Evolutionary conservation across 2,888 invertebrate genomes (phyloP).

Genomic region (Rotaria magnacalcarata): DNA sequence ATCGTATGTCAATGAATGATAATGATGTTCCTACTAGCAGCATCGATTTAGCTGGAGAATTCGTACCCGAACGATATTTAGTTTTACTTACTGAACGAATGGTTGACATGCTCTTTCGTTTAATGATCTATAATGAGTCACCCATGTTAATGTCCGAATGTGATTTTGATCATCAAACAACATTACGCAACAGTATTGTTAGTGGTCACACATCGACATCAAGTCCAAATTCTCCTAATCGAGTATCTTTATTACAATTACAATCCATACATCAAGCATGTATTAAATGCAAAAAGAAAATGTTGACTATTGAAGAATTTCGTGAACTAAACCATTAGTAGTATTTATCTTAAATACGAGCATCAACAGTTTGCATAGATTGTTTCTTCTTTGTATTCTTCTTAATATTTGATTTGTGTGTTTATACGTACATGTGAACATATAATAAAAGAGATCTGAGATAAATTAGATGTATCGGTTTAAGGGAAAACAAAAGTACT

Average conservation of each 20-base stretch:
- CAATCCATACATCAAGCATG: neutral
- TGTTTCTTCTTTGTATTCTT: too few species aligned
- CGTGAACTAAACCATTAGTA: neutral
- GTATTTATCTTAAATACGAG: neutral
- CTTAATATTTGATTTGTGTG: too few species aligned
- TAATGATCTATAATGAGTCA: neutral
- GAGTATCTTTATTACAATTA: neutral
- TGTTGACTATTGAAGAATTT: slow-evolving; percentile 10
- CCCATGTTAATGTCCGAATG: neutral
- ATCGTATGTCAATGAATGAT: neutral
- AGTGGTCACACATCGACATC: neutral
- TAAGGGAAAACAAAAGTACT: too few species aligned
- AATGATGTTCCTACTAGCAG: neutral
- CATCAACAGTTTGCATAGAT: too few species aligned
- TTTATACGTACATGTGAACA: too few species aligned
- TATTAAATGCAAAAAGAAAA: neutral
- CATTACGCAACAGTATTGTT: neutral
- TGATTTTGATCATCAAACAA: neutral
- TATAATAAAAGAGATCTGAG: too few species aligned
- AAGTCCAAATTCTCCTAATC: neutral
- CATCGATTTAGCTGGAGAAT: neutral
- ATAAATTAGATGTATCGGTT: too few species aligned
- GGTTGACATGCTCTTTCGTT: neutral
- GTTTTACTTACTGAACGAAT: neutral
- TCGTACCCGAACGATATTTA: neutral